These are phyloP conservation scores for Lepidocyrtinus sp. DNA, from an alignment of 2,888 invertebrate genomes.

Conservation along the genomic window DNA sequence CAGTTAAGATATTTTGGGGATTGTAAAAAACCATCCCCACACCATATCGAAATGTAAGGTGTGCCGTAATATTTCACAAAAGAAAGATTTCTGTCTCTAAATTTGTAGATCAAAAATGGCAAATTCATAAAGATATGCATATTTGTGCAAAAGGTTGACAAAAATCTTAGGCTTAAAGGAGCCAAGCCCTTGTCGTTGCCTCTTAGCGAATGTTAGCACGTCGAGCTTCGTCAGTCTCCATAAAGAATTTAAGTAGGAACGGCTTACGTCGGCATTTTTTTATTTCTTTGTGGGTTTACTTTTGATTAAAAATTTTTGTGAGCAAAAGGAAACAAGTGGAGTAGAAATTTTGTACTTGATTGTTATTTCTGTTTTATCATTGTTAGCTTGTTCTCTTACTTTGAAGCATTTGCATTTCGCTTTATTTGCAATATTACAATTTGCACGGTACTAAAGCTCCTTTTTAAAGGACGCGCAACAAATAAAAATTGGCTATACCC, in stretches of 20 bases:
- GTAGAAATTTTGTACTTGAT: conserved; percentile 49
- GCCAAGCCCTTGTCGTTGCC: conserved; percentile 5
- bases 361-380: conserved; percentile 16
- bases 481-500: background rate
- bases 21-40: background rate
- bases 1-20: conserved; percentile 6
- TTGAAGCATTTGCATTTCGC: background rate
- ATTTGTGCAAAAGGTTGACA: conserved; percentile 6
- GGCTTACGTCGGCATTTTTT: conserved; percentile 12
- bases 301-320: conserved; percentile 2
- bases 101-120: background rate
- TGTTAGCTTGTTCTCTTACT: conserved; percentile 19
- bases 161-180: background rate
- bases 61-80: background rate
- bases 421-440: no score
- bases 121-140: background rate
- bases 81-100: background rate
- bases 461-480: background rate
- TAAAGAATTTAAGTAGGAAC: background rate
- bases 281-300: background rate
- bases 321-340: conserved; percentile 35
- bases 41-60: background rate
- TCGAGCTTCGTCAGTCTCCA: background rate
- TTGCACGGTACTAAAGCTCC: no score
- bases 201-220: background rate